phyloP scores from a whole-genome alignment of 1,140 invertebrate species.

The Oryctes rhinoceros region DNA sequence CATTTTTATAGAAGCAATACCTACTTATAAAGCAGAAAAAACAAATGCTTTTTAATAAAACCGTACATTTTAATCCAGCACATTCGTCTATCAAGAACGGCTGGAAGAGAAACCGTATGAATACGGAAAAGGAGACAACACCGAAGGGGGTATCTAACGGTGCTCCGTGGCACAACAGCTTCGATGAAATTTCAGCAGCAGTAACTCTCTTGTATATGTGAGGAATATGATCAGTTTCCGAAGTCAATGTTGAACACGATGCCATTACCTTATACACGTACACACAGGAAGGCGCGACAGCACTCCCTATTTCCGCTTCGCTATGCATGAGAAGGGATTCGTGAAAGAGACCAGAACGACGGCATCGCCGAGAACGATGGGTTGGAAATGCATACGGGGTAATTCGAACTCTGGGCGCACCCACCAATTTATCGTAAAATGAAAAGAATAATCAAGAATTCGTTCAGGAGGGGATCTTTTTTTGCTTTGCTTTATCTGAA shows the following conservation, averaged over 20 bases:
- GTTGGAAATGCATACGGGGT: no score
- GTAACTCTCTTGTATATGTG: background rate
- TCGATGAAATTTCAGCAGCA: background rate
- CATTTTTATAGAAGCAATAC: no score
- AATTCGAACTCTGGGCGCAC: no score
- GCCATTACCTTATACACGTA: constrained; percentile 11
- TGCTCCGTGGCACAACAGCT: background rate
- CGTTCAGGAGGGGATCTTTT: no score
- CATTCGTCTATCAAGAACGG: background rate
- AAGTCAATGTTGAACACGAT: constrained; percentile 15
- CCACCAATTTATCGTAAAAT: no score
- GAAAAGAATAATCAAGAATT: no score
- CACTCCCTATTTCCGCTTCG: constrained; percentile 6
- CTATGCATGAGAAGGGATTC: constrained; percentile 17
- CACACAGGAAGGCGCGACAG: background rate
- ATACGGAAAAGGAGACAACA: background rate
- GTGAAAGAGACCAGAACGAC: constrained; percentile 7
- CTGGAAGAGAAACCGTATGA: background rate
- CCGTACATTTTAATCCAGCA: background rate
- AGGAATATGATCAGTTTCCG: constrained; percentile 21
- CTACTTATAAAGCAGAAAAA: no score
- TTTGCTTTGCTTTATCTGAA: no score
- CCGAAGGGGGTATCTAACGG: background rate
- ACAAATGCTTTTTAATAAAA: background rate
- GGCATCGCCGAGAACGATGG: background rate